These are phyloP conservation scores for Oenanthe oenanthe DNA, from an alignment of 2,113 vertebrate genomes.

Conservation along the genomic window DNA sequence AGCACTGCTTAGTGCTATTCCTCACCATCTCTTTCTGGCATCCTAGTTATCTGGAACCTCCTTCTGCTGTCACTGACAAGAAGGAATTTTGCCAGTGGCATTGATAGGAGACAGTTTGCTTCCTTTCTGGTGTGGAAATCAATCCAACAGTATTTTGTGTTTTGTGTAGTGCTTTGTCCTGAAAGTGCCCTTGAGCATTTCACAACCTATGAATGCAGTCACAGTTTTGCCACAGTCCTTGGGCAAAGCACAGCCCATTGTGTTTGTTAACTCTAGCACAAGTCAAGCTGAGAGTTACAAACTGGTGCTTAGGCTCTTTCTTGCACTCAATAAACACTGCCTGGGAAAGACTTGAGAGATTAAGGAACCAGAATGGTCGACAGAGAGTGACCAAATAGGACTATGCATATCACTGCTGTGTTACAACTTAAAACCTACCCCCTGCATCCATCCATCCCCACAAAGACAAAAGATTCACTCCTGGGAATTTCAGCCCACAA, in stretches of 20 bases:
- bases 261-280: not conserved
- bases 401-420: not conserved
- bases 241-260: not conserved
- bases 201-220: not conserved
- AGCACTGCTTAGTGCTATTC: not conserved
- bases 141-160: not conserved
- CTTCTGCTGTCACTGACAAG: not conserved
- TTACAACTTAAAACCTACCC: not conserved
- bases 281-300: not conserved
- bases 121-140: not conserved
- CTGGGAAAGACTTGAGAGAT: not conserved
- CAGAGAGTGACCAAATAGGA: not conserved
- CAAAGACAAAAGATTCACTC: not conserved
- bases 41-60: not conserved
- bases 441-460: not conserved
- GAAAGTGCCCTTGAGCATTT: not conserved
- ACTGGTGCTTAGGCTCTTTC: not conserved
- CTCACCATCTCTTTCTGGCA: not conserved
- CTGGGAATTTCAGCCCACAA: not conserved
- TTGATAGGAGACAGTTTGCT: not conserved
- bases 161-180: not conserved
- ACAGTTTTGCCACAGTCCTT: not conserved
- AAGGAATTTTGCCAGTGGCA: not conserved
- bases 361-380: not conserved
- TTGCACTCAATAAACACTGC: not conserved